Percentiles rank a stretch among this genome's conserved stretches.
Conservation (phyloP, 2,113 vertebrate species). For the Sprattus sprattus region DNA sequence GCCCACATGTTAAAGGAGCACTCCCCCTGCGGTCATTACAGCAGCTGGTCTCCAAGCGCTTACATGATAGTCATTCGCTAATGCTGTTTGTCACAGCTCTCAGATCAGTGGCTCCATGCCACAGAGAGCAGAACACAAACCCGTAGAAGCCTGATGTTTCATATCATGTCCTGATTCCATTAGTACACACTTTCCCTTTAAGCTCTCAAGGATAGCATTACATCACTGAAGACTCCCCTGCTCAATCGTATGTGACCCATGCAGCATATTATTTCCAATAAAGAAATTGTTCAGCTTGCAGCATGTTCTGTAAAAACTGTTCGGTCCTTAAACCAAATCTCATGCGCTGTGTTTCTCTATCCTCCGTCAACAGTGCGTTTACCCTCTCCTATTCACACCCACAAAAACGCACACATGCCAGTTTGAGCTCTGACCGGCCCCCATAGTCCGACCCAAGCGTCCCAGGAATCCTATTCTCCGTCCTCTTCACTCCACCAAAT, state of each 20-base stretch:
- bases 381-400: not conserved
- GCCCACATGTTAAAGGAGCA: conserved; percentile 5
- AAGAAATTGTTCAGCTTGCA: not conserved
- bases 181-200: not conserved
- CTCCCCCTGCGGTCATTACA: not conserved
- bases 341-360: not conserved
- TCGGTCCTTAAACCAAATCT: not conserved
- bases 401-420: not conserved
- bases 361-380: not conserved
- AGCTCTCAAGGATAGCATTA: not conserved
- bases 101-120: not conserved
- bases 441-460: conserved; percentile 37
- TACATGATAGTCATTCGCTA: not conserved
- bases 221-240: not conserved
- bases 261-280: no score
- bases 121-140: not conserved
- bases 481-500: conserved; percentile 75
- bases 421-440: conserved; percentile 41
- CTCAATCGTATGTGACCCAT: not conserved
- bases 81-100: not conserved
- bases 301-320: not conserved
- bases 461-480: conserved; percentile 63
- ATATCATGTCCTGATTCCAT: not conserved
- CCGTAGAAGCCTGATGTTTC: not conserved
- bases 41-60: not conserved